A percentile compares a stretch with the other conserved stretches of the same genome.
Conservation (phyloP, 1,140 invertebrate species). For the Pachypsylla venusta region DNA sequence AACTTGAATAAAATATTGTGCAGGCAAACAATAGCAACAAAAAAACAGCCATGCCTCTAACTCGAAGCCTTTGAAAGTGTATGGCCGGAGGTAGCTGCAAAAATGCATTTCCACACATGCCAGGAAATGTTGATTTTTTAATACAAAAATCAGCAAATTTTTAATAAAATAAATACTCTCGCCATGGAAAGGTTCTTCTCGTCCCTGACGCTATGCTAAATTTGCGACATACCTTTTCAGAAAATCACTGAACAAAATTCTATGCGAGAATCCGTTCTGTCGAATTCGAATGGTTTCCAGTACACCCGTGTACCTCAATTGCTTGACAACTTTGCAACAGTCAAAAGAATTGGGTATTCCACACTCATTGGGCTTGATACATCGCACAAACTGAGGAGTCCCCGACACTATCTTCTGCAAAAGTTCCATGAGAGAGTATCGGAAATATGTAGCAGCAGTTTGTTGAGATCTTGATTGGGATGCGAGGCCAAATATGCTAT, state of each 20-base stretch:
- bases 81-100: too few species aligned
- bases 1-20: too few species aligned
- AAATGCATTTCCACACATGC: too few species aligned
- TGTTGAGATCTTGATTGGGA: conserved; percentile 72
- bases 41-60: too few species aligned
- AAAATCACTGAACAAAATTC: conserved; percentile 63
- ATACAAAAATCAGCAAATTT: too few species aligned
- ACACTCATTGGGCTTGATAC: conserved; percentile 66
- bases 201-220: too few species aligned
- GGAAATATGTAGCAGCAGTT: conserved; percentile 69
- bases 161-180: too few species aligned
- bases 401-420: conserved; percentile 68
- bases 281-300: conserved; percentile 67
- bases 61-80: too few species aligned
- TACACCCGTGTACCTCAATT: conserved; percentile 64
- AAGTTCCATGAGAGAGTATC: conserved; percentile 69
- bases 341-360: conserved; percentile 51
- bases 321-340: conserved; percentile 52
- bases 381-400: conserved; percentile 68
- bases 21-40: too few species aligned
- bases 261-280: conserved; percentile 65
- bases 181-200: too few species aligned
- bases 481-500: conserved; percentile 16
- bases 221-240: conserved; percentile 58
- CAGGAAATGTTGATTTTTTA: too few species aligned